Evolutionary conservation across 1,140 invertebrate species (phyloP).

Genomic region (Oncopeltus fasciatus): DNA sequence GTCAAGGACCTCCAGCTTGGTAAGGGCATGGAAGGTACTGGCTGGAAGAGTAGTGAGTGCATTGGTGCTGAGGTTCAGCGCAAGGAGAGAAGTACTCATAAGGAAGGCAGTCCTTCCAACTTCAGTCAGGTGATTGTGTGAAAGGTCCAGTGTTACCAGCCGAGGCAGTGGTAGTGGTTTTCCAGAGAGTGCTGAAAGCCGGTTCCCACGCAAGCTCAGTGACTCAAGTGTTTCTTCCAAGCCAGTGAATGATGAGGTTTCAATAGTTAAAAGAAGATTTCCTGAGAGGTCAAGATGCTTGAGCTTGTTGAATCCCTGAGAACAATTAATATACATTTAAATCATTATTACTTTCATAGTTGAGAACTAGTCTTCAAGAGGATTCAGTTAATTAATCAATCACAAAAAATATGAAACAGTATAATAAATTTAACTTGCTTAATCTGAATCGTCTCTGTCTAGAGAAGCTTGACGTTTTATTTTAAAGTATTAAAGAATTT

Average conservation of each 20-base stretch:
- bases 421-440: no score
- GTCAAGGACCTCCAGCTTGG: slow-evolving; percentile 48
- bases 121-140: slow-evolving; percentile 60
- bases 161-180: slow-evolving; percentile 46
- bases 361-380: no score
- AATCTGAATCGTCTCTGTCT: no score
- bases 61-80: slow-evolving; percentile 66
- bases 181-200: slow-evolving; percentile 47
- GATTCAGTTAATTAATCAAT: no score
- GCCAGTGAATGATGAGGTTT: slow-evolving; percentile 56
- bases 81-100: slow-evolving; percentile 47
- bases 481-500: no score
- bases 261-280: slow-evolving; percentile 56
- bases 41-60: slow-evolving; percentile 44
- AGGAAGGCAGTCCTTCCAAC: slow-evolving; percentile 50
- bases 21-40: slow-evolving; percentile 42
- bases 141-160: slow-evolving; percentile 55
- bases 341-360: background rate
- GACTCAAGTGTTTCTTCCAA: slow-evolving; percentile 54
- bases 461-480: no score
- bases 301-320: slow-evolving; percentile 51
- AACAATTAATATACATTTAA: slow-evolving; percentile 10
- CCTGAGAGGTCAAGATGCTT: slow-evolving; percentile 58
- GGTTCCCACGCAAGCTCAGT: slow-evolving; percentile 61
- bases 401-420: no score